Evolutionary conservation across 2,888 invertebrate genomes (phyloP), one percentile per base, ranked within the genome.

Genomic region (Aleiodes testaceus): DNA sequence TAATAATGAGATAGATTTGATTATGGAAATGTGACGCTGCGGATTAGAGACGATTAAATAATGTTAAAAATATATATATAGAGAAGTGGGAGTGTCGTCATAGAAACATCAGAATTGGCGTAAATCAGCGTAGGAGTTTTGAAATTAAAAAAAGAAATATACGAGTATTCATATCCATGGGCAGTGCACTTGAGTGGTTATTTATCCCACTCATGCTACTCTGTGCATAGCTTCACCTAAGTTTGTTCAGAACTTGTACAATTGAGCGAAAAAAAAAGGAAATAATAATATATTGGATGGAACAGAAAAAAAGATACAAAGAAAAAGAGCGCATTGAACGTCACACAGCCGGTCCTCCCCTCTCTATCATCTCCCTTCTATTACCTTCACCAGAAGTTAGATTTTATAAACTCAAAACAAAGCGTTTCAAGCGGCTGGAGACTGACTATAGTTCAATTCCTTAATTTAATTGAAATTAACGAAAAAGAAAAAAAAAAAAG

Each of bases 331-430:
- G 7, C 22, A 53, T 53, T 53, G 26, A 53, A 53, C 26, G 26
- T 53, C 53, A 53, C 36, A 36, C 36, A 36, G 36, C 36, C 36
- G 26, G 59, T 59, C 42, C 59, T 59, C 42, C 59, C 59, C 59
- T 36, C 20, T 59, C 42, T 59, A 42, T 16, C 59, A 36, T 42
- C 59, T 36, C 59, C 59, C 59, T 53, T 26, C 59, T 59, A 36
- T 36, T 59, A 36, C 59, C 59, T 59, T 16, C 26, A 53, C 36
- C 42, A 7, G 18, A 18, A 59, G 59, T 59, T 36, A 36, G 36
- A 59, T 59, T 59, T 42, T 59, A 59, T 59, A 22, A 59, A 59
- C 59, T 26, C 36, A 9, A 42, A 59, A 59, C 59, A 59, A 59
- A 59, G 42, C 59, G 36, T 59, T 20, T 36, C 55, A 55, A 55